These are phyloP conservation scores for Orchestes rusci DNA, from an alignment of 2,888 invertebrate genomes.

Conservation along the genomic window DNA sequence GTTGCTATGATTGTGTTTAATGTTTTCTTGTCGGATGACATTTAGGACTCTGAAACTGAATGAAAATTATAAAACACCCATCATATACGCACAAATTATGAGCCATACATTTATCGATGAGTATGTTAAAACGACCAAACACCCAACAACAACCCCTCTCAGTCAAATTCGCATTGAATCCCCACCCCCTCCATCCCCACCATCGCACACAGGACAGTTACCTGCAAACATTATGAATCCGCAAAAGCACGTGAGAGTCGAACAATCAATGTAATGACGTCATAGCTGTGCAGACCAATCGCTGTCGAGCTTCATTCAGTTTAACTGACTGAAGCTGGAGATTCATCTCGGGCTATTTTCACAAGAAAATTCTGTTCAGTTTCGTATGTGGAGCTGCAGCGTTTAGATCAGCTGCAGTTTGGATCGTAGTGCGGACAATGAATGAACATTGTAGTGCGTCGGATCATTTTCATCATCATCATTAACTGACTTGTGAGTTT, in stretches of 20 bases:
- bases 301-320: conserved; percentile 59
- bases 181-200: conserved; percentile 7
- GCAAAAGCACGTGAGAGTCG: conserved; percentile 48
- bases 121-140: too few species aligned
- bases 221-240: conserved; percentile 37
- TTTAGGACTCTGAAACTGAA: too few species aligned
- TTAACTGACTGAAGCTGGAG: conserved; percentile 38
- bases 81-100: too few species aligned
- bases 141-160: too few species aligned
- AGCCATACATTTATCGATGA: too few species aligned
- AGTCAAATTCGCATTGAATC: too few species aligned
- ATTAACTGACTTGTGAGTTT: conserved; percentile 11
- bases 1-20: too few species aligned
- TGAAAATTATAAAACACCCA: too few species aligned
- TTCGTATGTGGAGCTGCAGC: conserved; percentile 18
- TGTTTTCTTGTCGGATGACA: too few species aligned
- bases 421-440: conserved; percentile 4
- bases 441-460: conserved; percentile 13
- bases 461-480: conserved; percentile 10
- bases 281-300: conserved; percentile 57
- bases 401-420: conserved; percentile 9
- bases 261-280: conserved; percentile 71
- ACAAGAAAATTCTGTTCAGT: conserved; percentile 24
- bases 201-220: conserved; percentile 22
- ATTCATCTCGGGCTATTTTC: conserved; percentile 38